Percentiles rank a stretch among this genome's conserved stretches.
Conservation (phyloP, 2,797 vertebrate genomes). For the Tympanoctomys barrerae region DNA sequence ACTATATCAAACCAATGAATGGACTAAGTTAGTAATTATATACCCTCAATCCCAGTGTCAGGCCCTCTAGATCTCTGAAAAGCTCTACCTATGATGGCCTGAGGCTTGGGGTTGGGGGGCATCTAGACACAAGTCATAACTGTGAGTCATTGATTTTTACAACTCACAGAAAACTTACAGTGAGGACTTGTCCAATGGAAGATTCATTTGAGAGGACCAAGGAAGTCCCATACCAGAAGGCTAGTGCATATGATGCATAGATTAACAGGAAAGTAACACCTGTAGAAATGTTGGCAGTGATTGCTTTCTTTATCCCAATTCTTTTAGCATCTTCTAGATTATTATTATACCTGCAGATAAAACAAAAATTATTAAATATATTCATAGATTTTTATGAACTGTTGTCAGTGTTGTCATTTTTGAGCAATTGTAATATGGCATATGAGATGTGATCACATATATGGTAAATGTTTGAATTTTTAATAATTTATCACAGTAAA, state of each 20-base stretch:
- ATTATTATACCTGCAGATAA: constrained; percentile 92
- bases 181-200: constrained; percentile 93
- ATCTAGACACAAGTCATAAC: neutral
- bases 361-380: constrained; percentile 35
- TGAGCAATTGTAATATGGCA: neutral
- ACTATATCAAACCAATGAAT: no score
- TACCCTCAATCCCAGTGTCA: neutral
- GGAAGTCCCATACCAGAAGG: constrained; percentile 98
- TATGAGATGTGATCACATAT: neutral
- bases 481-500: neutral
- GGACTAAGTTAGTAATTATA: neutral
- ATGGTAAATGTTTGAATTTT: neutral
- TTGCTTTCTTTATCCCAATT: constrained; percentile 94
- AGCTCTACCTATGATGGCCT: neutral
- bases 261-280: constrained; percentile 95
- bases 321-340: constrained; percentile 95
- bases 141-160: constrained; percentile 54
- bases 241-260: constrained; percentile 95
- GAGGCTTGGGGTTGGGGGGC: neutral
- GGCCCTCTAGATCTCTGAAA: neutral
- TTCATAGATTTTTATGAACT: neutral
- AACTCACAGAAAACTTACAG: constrained; percentile 90
- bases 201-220: constrained; percentile 91
- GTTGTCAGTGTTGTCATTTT: neutral
- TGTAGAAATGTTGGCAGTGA: constrained; percentile 94